Conservation (phyloP, 2,888 invertebrate genomes). For the Xylophagus ater region DNA sequence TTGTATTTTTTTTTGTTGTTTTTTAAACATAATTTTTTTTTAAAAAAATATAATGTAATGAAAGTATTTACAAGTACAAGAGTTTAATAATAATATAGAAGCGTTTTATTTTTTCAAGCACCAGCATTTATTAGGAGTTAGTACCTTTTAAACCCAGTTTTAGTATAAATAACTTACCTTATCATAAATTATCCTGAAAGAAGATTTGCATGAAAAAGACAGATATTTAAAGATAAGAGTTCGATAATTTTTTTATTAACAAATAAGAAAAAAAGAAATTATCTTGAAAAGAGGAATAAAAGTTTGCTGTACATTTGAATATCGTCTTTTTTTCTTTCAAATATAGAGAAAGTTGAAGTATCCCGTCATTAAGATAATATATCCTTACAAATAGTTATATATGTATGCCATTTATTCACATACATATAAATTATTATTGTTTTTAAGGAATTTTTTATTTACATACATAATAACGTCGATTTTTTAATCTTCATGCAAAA, state of each 20-base stretch:
- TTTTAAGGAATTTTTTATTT: too few species aligned
- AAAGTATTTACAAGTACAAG: not conserved
- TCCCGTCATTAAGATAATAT: too few species aligned
- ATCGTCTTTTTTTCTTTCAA: too few species aligned
- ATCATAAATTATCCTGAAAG: not conserved
- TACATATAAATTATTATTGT: too few species aligned
- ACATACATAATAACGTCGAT: too few species aligned
- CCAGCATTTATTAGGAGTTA: too few species aligned
- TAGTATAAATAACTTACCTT: not conserved
- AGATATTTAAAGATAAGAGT: not conserved
- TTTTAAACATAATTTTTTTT: not conserved
- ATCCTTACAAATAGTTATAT: too few species aligned
- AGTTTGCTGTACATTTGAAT: not conserved
- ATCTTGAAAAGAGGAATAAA: not conserved
- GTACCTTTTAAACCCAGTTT: conserved; percentile 5
- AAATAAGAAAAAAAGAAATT: not conserved
- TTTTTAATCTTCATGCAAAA: too few species aligned
- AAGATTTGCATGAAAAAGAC: not conserved
- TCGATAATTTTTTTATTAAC: not conserved
- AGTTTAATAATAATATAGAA: not conserved
- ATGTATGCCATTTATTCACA: too few species aligned
- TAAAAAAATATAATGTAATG: not conserved
- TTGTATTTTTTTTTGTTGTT: conserved; percentile 6
- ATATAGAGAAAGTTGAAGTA: too few species aligned
- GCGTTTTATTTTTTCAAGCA: not conserved